Evolutionary conservation across 2,888 invertebrate genomes (phyloP).

Genomic region (Amphipoea oculea): DNA sequence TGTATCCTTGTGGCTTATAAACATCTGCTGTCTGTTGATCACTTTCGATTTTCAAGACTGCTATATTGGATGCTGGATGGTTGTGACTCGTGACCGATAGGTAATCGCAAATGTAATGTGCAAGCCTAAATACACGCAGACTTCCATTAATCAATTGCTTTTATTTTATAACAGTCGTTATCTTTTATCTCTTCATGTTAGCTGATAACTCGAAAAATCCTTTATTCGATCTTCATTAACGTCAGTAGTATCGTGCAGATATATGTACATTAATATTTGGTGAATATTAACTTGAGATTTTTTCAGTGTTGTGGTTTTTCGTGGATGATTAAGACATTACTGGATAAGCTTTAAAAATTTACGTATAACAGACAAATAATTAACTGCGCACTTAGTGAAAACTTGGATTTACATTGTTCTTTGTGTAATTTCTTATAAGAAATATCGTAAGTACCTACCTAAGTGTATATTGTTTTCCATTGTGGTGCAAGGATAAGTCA

Average conservation of each 20-base stretch:
- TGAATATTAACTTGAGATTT: not conserved
- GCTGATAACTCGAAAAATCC: constrained; percentile 27
- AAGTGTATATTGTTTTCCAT: not conserved
- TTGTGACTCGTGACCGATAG: not conserved
- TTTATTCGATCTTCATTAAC: constrained; percentile 19
- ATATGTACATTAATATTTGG: not conserved
- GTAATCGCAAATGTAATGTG: not conserved
- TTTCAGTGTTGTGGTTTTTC: not conserved
- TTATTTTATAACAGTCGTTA: constrained; percentile 1
- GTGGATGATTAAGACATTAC: not conserved
- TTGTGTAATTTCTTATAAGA: not conserved
- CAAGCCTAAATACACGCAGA: not conserved
- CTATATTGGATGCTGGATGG: not conserved
- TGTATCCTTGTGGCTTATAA: too few relatives aligned
- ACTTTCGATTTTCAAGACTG: not conserved
- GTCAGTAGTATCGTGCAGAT: constrained; percentile 3
- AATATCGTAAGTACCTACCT: constrained; percentile 13
- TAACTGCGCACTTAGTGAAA: not conserved
- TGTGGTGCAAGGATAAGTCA: not conserved
- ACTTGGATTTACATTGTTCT: not conserved
- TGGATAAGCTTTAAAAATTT: not conserved
- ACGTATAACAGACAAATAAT: too few relatives aligned
- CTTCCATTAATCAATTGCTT: not conserved
- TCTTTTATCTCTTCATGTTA: not conserved
- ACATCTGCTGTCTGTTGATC: not conserved